Conservation (phyloP, 2,797 vertebrate genomes). For the Delichon dasypus region DNA sequence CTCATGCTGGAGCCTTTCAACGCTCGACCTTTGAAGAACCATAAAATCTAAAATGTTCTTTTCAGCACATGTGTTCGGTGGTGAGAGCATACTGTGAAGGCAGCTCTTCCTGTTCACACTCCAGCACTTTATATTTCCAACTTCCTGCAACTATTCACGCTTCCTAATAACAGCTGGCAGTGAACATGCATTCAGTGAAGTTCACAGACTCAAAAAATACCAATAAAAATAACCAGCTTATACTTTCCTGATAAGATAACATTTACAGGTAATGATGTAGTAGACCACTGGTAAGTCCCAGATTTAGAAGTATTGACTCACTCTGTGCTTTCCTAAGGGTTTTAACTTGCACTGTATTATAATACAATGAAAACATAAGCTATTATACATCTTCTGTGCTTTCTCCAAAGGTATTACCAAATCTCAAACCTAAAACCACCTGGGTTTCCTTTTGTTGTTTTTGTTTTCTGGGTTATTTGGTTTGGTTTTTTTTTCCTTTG, state of each 20-base stretch:
- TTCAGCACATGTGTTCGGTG: background rate
- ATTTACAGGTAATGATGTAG: background rate
- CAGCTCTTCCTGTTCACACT: slow-evolving; percentile 31
- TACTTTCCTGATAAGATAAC: background rate
- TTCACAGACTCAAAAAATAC: background rate
- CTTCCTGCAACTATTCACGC: slow-evolving; percentile 36
- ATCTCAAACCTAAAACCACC: background rate
- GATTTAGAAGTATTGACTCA: background rate
- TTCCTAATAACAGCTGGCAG: slow-evolving; percentile 10
- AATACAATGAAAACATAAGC: background rate
- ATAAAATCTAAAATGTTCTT: background rate
- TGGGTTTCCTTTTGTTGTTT: background rate
- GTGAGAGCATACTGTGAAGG: background rate
- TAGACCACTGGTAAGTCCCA: background rate
- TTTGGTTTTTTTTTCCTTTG: accelerated
- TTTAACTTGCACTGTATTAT: background rate
- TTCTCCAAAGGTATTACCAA: background rate
- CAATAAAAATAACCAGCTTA: background rate
- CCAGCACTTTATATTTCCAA: background rate
- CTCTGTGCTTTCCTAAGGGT: background rate
- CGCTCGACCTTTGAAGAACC: background rate
- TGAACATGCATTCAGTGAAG: background rate
- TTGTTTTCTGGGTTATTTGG: background rate
- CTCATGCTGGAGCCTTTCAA: background rate
- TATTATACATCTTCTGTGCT: background rate